Percentiles rank a stretch among this genome's conserved stretches.
phyloP scores from a whole-genome alignment of 2,113 vertebrate genomes.

The Lethenteron camtschaticum region DNA sequence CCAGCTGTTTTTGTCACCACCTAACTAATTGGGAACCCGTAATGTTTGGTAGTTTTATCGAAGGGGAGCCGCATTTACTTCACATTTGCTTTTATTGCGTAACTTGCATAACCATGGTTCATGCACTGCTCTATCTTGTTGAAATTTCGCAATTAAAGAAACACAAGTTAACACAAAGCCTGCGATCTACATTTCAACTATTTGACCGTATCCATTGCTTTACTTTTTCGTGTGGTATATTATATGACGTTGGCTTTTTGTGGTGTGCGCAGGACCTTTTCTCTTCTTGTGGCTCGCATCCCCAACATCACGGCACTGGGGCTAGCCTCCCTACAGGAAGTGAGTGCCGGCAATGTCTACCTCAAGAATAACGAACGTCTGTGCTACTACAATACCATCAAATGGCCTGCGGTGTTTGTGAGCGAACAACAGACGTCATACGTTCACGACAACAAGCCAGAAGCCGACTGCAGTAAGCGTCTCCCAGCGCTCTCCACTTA shows the following conservation, averaged over 20 bases:
- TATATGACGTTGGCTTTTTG: not conserved
- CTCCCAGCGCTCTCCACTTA: not conserved
- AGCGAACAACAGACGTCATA: slow-evolving; percentile 51
- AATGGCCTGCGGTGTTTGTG: slow-evolving; percentile 76
- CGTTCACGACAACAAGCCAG: slow-evolving; percentile 56
- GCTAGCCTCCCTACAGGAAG: slow-evolving; percentile 72
- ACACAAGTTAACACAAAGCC: no score
- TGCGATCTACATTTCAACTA: no score
- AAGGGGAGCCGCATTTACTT: no score
- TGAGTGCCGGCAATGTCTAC: slow-evolving; percentile 89
- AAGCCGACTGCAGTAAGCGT: slow-evolving; percentile 72
- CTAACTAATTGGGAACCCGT: no score
- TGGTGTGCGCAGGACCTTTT: not conserved
- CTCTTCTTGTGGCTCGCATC: not conserved
- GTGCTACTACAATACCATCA: slow-evolving; percentile 84
- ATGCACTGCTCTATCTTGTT: no score
- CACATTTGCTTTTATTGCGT: no score
- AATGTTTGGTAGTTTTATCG: no score
- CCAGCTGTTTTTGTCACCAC: no score
- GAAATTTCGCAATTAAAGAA: no score
- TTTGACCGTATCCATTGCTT: no score
- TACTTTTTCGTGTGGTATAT: not conserved
- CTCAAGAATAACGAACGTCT: slow-evolving; percentile 79
- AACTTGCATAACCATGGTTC: no score
- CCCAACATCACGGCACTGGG: slow-evolving; percentile 55